Evolutionary conservation across 2,888 invertebrate genomes (phyloP), one percentile per base, ranked within the genome.

Genomic region (Clostera curtula): DNA sequence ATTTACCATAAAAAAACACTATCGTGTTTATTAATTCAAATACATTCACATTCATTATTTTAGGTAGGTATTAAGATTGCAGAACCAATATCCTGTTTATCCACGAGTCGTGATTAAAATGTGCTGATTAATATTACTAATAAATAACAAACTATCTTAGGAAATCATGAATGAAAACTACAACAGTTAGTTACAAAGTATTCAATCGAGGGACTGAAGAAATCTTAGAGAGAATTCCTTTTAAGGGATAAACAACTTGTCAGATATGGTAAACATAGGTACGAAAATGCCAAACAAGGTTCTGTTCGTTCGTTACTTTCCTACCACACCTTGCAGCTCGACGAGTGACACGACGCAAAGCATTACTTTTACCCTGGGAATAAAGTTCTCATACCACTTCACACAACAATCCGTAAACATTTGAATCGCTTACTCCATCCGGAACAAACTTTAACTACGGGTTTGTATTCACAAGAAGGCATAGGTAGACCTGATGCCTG

Each of bases 171-270:
- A n/a, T n/a, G n/a, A 25, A 1, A 5, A 17, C 2, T 11, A 4
- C 12, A 19, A 15, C 14, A 15, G n/a, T 16, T n/a, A 12, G 7
- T n/a, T 17, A 25, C 22, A 6, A 16, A 15, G 16, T 5, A 28
- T 12, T 14, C 17, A 7, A 13, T 26, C 20, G 4, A 26, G 6
- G n/a, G 18, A 21, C 9, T 19, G 5, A 3, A 23, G 24, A 11
- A 20, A 12, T 30, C 30, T 51, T 40, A 41, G 43, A 46, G 38
- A 45, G 56, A 49, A 37, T 43, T 33, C 32, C 29, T 35, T 34
- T 5, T 2, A 31, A 28, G 43, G 47, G 27, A 44, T 55, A 57
- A 60, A 58, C 55, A 62, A 43, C 29, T 36, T 43, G 36, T 51
- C 36, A 39, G 14, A 28, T 23, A 32, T 35, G 34, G 31, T 29